Base-by-base conservation (phyloP, 2,888 invertebrate genomes). In the Drosophila neutralis region DNA sequence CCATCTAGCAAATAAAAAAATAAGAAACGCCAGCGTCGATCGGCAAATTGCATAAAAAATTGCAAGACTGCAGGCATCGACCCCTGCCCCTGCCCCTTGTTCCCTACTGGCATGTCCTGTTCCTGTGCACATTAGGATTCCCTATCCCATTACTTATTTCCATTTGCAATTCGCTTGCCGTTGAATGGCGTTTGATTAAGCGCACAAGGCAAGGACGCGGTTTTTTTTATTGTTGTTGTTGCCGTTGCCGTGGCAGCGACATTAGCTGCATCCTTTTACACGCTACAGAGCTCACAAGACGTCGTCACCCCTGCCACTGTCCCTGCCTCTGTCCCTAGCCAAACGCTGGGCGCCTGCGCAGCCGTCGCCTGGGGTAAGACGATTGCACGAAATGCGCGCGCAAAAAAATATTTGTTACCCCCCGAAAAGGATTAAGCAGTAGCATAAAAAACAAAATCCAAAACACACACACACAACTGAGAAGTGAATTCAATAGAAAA, bases 201-300 rank as follows among this genome's bases (percentile, higher is more conserved):
- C 78, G 69, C 81, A 87, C 83, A 86, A 83, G 73, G 75, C 59
- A 78, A 71, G 63, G 64, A 66, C 64, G 66, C 67, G 57, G 53
- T 69, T 75, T 79, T 67, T 53, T 51, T 13, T 57, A 56, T 69
- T 70, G 54, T 42, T 59, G 10, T 27, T 56, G 10, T 38, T 56
- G 15, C 18, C 7, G 4, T 2, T 13, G 29, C 8, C 4, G n/a
- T n/a, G 40, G n/a, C 73, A 73, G 85, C 82, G 84, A 90, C 91
- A 91, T 91, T 91, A 91, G 91, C 90, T 91, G 91, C 91, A 91
- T 91, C 91, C 89, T 91, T 91, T 87, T 91, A 80, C 80, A 83
- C 71, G 80, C 68, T 76, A 51, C 54, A 74, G 75, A 79, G 59
- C 79, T 71, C 69, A 69, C 59, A 69, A 69, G 76, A 77, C 76